Base-by-base conservation (phyloP, 2,888 invertebrate genomes). In the Stenoptilia bipunctidactyla region DNA sequence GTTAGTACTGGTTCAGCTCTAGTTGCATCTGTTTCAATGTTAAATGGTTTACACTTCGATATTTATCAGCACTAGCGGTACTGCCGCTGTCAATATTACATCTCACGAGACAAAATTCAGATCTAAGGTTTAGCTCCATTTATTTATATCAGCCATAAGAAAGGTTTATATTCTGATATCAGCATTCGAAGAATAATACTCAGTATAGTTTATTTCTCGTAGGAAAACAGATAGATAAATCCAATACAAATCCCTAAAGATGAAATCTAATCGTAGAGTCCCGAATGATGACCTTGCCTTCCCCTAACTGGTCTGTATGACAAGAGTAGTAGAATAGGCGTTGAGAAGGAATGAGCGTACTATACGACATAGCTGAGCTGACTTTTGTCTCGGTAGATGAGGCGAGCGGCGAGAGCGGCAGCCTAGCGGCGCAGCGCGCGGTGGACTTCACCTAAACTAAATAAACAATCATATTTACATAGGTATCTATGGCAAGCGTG, bases 101-200 rank as follows among this genome's bases (percentile, higher is more conserved):
- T 82, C 83, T 83, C 82, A 83, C 83, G 83, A 83, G 83, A 83
- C 83, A 83, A 82, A 83, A 83, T 70, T 82, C 83, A 83, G 82
- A 72, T 52, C 43, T 36, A 42, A 37, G n/a, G 4, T 20, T 20
- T 5, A 20, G 8, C 20, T 20, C 20, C n/a, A n/a, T n/a, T n/a
- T n/a, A n/a, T n/a, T n/a, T n/a, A n/a, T n/a, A n/a, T n/a, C n/a
- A n/a, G n/a, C n/a, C n/a, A n/a, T n/a, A n/a, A n/a, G n/a, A n/a
- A n/a, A n/a, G n/a, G n/a, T n/a, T n/a, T n/a, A n/a, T n/a, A n/a
- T n/a, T n/a, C n/a, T n/a, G n/a, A n/a, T n/a, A n/a, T n/a, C n/a
- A n/a, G n/a, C n/a, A n/a, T n/a, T n/a, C n/a, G n/a, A n/a, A n/a
- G n/a, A n/a, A n/a, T n/a, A n/a, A n/a, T n/a, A n/a, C n/a, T n/a